phyloP scores from a whole-genome alignment of 2,797 vertebrate species.

The Tragelaphus eurycerus region DNA sequence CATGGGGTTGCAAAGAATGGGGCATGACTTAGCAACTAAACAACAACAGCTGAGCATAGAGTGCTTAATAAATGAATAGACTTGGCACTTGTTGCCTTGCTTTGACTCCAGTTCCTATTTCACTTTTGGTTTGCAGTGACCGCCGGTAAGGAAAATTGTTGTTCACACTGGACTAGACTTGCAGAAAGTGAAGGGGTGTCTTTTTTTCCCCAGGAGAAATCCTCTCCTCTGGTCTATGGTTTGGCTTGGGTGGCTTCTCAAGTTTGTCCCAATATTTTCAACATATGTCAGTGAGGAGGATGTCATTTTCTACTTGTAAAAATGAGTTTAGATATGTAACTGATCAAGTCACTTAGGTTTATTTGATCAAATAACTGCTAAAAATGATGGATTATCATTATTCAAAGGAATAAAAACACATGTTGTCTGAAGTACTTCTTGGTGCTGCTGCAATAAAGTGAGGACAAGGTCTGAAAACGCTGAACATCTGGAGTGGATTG shows the following conservation, averaged over 20 bases:
- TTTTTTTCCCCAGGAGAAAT: background rate
- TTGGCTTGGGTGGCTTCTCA: background rate
- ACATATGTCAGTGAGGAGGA: background rate
- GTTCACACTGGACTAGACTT: background rate
- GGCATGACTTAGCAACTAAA: background rate
- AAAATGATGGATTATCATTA: background rate
- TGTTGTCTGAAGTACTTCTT: background rate
- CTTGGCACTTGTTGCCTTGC: background rate
- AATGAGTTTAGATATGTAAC: slow-evolving; percentile 28
- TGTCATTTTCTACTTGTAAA: slow-evolving; percentile 26
- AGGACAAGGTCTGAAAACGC: background rate
- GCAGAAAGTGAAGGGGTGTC: background rate
- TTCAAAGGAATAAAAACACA: background rate
- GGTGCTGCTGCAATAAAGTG: background rate
- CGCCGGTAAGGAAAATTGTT: background rate
- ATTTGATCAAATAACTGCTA: background rate
- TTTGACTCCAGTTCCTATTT: background rate
- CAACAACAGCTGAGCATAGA: background rate
- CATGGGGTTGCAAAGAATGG: background rate
- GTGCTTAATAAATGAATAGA: background rate
- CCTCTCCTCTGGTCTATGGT: background rate
- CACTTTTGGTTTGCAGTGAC: background rate
- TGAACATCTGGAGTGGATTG: background rate
- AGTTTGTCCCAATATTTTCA: slow-evolving; percentile 1
- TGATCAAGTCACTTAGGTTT: background rate